Evolutionary conservation across 2,888 invertebrate genomes (phyloP), one percentile per base, ranked within the genome.

Genomic region (Malachius bipustulatus): DNA sequence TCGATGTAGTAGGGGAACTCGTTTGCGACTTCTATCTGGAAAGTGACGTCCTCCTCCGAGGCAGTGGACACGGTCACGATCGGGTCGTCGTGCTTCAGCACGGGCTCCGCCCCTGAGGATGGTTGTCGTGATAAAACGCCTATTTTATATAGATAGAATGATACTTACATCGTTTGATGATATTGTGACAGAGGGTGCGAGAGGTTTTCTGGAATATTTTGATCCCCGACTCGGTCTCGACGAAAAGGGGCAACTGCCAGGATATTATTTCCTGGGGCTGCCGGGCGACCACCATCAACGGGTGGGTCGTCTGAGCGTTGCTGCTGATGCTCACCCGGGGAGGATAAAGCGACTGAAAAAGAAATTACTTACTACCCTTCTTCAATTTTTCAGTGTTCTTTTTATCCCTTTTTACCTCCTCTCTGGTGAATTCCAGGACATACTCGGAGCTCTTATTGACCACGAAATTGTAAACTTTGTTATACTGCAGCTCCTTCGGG

Each of bases 181-280:
- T 72, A 67, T 2, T 76, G 70, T 55, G 77, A 73, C 63, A 62
- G 8, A 82, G 56, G 0, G 77, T 80, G 32, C 79, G 56, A 4
- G 73, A 72, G 36, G 71, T 70, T 44, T 67, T 66, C 29, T 61
- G 64, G 54, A 71, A 74, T 44, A 66, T 62, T 30, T 66, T 63
- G 10, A 58, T 46, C 3, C 60, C 59, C 10, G 46, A 47, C 24
- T 51, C 47, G n/a, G 55, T 63, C 34, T 69, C 70, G 1, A 82
- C 70, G 35, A 71, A 50, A 49, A 82, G 65, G 1, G 87, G 87
- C 14, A 88, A 64, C 53, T 82, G 77, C 85, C 85, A 88, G 0
- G 85, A 84, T 38, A 82, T 61, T 6, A 84, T 75, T 32, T 78
- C 77, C 56, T 74, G 74, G 44, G 77, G 77, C 54, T 85, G 82